Conservation (phyloP, 2,888 invertebrate species). For the Melanostoma mellinum region DNA sequence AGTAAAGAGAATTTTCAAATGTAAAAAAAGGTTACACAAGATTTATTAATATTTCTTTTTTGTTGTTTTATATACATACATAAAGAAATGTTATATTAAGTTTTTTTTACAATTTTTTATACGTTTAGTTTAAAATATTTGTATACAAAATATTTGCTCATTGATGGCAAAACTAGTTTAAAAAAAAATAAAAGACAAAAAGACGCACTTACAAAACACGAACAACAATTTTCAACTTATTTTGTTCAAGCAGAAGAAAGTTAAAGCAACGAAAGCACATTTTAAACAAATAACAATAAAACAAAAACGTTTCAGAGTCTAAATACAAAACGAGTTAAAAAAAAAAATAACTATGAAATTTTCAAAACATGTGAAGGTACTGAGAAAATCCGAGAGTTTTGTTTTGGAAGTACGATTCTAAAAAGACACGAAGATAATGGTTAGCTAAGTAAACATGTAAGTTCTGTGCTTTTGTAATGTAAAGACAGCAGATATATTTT, state of each 20-base stretch:
- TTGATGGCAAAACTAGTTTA: not conserved
- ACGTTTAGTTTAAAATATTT: conserved; percentile 5
- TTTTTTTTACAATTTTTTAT: conserved; percentile 41
- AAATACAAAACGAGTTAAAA: conserved; percentile 8
- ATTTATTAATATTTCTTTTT: conserved; percentile 31
- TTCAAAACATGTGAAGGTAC: not conserved
- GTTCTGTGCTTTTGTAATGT: too few species aligned
- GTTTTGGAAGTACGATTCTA: too few species aligned
- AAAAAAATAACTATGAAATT: not conserved
- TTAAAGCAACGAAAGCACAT: conserved; percentile 61
- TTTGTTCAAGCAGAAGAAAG: conserved; percentile 22
- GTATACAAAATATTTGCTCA: not conserved
- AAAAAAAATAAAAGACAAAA: conserved; percentile 1
- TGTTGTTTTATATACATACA: conserved; percentile 24
- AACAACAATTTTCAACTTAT: not conserved
- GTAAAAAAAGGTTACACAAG: conserved; percentile 9
- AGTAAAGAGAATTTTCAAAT: conserved; percentile 15
- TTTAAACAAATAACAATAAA: conserved; percentile 1
- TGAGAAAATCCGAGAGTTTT: too few species aligned
- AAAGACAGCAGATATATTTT: too few species aligned
- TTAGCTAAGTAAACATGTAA: too few species aligned
- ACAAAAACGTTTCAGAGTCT: conserved; percentile 15
- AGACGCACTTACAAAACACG: not conserved
- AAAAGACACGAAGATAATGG: too few species aligned
- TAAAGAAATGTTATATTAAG: conserved; percentile 2